A percentile compares a stretch with the other conserved stretches of the same genome.
Evolutionary conservation across 2,888 invertebrate species (phyloP).

Genomic region (Tuberolachnus salignus): DNA sequence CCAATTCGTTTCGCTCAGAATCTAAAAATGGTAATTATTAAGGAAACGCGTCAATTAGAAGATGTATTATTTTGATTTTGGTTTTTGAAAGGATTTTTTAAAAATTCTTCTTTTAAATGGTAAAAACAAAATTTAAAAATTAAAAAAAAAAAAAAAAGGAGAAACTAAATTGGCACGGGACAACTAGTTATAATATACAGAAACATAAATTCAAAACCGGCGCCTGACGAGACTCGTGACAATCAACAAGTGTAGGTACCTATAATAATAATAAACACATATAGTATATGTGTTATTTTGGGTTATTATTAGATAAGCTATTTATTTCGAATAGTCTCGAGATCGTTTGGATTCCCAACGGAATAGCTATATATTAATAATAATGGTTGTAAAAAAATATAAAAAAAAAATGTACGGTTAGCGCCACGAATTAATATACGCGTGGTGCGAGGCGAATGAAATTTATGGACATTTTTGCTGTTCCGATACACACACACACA

Average conservation of each 20-base stretch:
- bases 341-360: constrained; percentile 35
- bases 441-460: too few relatives aligned
- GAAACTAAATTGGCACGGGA: too few relatives aligned
- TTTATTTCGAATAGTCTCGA: constrained; percentile 33
- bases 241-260: neutral
- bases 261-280: neutral
- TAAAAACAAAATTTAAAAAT: too few relatives aligned
- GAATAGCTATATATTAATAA: constrained; percentile 1
- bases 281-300: neutral
- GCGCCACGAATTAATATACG: constrained; percentile 23
- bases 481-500: neutral
- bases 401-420: constrained; percentile 7
- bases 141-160: too few relatives aligned
- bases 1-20: too few relatives aligned
- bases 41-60: too few relatives aligned
- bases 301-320: constrained; percentile 33
- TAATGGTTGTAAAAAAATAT: constrained; percentile 7
- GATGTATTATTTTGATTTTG: too few relatives aligned
- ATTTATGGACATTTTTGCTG: constrained; percentile 18
- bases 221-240: constrained; percentile 3
- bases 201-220: neutral
- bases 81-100: too few relatives aligned
- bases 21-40: too few relatives aligned
- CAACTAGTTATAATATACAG: too few relatives aligned
- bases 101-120: too few relatives aligned